Percentiles rank a stretch among this genome's conserved stretches.
Evolutionary conservation across 1,140 invertebrate genomes (phyloP).

Genomic region (Aradophagus sp.): DNA sequence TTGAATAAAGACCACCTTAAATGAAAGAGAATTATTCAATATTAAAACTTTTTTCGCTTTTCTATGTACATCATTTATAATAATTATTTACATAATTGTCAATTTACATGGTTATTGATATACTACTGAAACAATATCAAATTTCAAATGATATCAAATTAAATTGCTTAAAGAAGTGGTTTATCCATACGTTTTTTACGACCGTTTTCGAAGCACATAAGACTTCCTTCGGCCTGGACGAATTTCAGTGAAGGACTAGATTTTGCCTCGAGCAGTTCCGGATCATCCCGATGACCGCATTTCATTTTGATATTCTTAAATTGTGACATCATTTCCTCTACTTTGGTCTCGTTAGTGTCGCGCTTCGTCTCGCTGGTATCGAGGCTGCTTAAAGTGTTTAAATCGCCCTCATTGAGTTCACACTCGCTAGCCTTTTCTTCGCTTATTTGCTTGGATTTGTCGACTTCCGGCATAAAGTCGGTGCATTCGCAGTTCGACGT

Average conservation of each 20-base stretch:
- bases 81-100: no score
- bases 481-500: slow-evolving; percentile 43
- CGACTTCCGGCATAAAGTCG: slow-evolving; percentile 47
- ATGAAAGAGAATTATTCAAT: neutral
- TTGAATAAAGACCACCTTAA: slow-evolving; percentile 10
- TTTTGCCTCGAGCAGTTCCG: slow-evolving; percentile 23
- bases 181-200: no score
- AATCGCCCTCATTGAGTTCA: slow-evolving; percentile 53
- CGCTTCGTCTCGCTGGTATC: slow-evolving; percentile 23
- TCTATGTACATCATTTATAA: no score
- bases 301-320: slow-evolving; percentile 52
- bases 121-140: no score
- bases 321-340: slow-evolving; percentile 59
- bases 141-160: no score
- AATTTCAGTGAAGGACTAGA: slow-evolving; percentile 18
- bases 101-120: no score
- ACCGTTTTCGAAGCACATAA: no score
- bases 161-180: no score
- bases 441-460: slow-evolving; percentile 47
- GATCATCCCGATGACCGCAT: slow-evolving; percentile 50
- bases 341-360: slow-evolving; percentile 54
- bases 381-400: slow-evolving; percentile 53
- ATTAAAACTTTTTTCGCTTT: no score
- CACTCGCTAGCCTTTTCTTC: slow-evolving; percentile 51
- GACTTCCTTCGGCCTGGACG: slow-evolving; percentile 9